Evolutionary conservation across 2,797 vertebrate genomes (phyloP).

Genomic region (Myotis planiceps): DNA sequence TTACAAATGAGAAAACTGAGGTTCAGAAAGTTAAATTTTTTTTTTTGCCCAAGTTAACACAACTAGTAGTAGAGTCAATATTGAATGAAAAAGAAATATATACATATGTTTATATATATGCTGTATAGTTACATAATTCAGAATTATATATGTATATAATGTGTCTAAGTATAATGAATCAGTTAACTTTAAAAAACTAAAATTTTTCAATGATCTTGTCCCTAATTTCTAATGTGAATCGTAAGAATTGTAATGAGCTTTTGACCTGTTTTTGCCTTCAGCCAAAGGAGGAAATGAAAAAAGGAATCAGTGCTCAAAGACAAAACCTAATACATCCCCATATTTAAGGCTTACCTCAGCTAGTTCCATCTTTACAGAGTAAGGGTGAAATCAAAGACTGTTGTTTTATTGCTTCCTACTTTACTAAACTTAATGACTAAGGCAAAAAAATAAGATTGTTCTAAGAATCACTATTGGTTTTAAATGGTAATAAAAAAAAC

Average conservation of each 20-base stretch:
- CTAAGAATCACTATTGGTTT: neutral
- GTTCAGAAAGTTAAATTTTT: neutral
- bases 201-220: neutral
- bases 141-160: neutral
- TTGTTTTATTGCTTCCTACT: neutral
- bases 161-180: neutral
- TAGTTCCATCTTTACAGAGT: conserved; percentile 55
- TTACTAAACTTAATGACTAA: neutral
- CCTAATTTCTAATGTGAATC: neutral
- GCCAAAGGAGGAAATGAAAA: conserved; percentile 70
- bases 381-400: conserved; percentile 54
- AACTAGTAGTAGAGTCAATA: neutral
- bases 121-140: neutral
- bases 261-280: conserved; percentile 56
- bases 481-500: neutral
- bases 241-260: neutral
- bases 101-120: neutral
- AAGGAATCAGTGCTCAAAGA: conserved; percentile 47
- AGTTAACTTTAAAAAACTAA: conserved; percentile 42
- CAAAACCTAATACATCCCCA: neutral
- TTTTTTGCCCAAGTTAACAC: neutral
- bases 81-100: neutral
- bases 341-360: conserved; percentile 52
- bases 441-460: neutral
- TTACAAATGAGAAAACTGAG: conserved; percentile 15